Percentiles rank a stretch among this genome's conserved stretches.
Evolutionary conservation across 2,113 vertebrate genomes (phyloP).

Genomic region (Petaurus breviceps): DNA sequence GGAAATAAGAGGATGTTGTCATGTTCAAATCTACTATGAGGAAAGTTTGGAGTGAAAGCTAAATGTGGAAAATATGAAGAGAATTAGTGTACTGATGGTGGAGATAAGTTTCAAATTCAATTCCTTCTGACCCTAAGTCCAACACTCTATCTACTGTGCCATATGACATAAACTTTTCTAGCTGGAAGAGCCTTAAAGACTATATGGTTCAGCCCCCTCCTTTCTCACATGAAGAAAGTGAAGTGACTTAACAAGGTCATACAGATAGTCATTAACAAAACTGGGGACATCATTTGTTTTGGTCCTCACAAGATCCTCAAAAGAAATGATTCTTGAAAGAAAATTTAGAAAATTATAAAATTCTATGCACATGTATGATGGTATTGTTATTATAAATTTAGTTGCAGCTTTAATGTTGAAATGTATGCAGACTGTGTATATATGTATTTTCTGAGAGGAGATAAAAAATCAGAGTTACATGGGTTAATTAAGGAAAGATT

Average conservation of each 20-base stretch:
- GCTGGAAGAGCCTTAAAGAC: neutral
- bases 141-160: neutral
- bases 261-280: neutral
- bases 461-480: neutral
- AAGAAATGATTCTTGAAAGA: neutral
- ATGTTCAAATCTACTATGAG: neutral
- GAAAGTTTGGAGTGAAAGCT: neutral
- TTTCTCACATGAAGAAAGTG: neutral
- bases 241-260: neutral
- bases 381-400: neutral
- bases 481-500: neutral
- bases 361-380: neutral
- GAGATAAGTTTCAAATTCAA: neutral
- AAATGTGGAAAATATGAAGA: neutral
- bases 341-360: neutral
- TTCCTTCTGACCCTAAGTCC: neutral
- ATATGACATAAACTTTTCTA: neutral
- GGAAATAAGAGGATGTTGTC: neutral
- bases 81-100: neutral
- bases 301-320: neutral
- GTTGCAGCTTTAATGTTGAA: neutral
- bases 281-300: neutral
- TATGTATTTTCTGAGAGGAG: neutral
- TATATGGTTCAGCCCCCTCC: neutral
- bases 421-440: neutral